Conservation (phyloP, 2,113 vertebrate genomes). For the Podarcis cretensis region DNA sequence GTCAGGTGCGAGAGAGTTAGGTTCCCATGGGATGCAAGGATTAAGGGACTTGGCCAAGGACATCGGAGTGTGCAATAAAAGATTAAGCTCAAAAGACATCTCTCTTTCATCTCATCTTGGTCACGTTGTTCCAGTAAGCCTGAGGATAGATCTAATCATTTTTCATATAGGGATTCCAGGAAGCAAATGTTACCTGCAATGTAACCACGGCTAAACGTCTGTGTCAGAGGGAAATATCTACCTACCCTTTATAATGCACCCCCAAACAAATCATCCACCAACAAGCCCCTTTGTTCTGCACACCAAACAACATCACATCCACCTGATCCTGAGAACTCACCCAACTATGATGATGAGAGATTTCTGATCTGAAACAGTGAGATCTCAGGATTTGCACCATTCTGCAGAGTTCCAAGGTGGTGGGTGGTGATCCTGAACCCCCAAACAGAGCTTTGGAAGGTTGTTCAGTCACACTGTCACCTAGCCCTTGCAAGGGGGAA, state of each 20-base stretch:
- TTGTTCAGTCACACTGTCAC: not conserved
- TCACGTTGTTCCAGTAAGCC: not conserved
- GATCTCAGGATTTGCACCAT: not conserved
- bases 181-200: not conserved
- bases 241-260: not conserved
- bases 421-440: not conserved
- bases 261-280: not conserved
- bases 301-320: not conserved
- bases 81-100: not conserved
- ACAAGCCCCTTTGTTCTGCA: not conserved
- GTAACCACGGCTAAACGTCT: not conserved
- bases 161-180: not conserved
- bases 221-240: fast-evolving
- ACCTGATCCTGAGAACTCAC: not conserved
- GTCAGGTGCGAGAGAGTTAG: not conserved
- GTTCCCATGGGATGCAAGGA: conserved; percentile 1
- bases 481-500: not conserved
- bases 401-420: not conserved
- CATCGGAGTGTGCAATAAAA: not conserved
- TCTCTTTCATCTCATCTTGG: not conserved
- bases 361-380: not conserved
- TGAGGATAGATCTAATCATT: fast-evolving
- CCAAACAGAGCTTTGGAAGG: not conserved
- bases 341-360: not conserved
- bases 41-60: conserved; percentile 12